phyloP scores from a whole-genome alignment of 1,140 invertebrate genomes.

The Tetranychus urticae region DNA sequence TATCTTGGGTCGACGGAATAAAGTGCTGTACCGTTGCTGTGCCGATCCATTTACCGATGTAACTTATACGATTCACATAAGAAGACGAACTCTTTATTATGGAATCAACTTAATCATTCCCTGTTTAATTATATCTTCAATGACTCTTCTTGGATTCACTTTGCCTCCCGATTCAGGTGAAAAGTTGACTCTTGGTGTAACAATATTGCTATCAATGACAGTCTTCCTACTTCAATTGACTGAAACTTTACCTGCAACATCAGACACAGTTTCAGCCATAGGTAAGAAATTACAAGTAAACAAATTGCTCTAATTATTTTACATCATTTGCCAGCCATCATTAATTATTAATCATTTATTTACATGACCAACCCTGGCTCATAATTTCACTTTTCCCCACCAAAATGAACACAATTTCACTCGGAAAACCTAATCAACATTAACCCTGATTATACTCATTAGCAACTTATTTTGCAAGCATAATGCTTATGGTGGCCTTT shows the following conservation, averaged over 20 bases:
- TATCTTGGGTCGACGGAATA: constrained; percentile 71
- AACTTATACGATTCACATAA: constrained; percentile 89
- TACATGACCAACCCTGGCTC: background rate
- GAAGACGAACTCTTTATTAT: constrained; percentile 92
- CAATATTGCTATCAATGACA: constrained; percentile 94
- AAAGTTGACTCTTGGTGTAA: constrained; percentile 95
- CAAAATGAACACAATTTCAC: too few species aligned
- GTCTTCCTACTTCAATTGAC: constrained; percentile 93
- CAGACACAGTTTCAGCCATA: constrained; percentile 89
- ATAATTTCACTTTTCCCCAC: too few species aligned
- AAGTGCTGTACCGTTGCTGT: constrained; percentile 79
- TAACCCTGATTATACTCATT: too few species aligned
- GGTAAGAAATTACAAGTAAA: constrained; percentile 28
- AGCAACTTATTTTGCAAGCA: constrained; percentile 99
- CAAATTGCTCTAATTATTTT: background rate
- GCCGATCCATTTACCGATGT: constrained; percentile 91
- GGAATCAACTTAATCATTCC: constrained; percentile 99
- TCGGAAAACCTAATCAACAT: background rate
- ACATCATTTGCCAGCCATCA: background rate
- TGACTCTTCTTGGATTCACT: constrained; percentile 94
- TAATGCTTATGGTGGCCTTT: constrained; percentile 99
- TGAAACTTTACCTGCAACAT: constrained; percentile 42
- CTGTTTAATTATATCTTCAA: constrained; percentile 86
- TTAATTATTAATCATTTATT: background rate
- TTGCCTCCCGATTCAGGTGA: constrained; percentile 95